A percentile compares a stretch with the other conserved stretches of the same genome.
phyloP scores from a whole-genome alignment of 2,797 vertebrate genomes.

The Mus caroli region DNA sequence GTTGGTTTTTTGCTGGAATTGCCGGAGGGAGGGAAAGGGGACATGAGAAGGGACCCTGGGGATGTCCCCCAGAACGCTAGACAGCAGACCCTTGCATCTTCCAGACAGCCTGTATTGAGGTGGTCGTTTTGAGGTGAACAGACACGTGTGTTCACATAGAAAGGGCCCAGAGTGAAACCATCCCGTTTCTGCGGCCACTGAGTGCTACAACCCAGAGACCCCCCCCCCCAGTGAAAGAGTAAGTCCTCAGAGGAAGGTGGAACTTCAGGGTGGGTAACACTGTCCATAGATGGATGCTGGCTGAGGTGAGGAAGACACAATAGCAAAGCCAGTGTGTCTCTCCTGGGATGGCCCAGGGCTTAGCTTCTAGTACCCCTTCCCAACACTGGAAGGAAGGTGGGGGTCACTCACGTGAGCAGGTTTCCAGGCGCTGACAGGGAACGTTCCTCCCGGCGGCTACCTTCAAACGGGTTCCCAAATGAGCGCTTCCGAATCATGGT shows the following conservation, averaged over 20 bases:
- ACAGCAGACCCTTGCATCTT: neutral
- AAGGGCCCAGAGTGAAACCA: neutral
- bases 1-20: conserved; percentile 92
- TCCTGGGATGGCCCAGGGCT: neutral
- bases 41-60: conserved; percentile 78
- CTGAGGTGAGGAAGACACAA: neutral
- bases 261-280: neutral
- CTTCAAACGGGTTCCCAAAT: conserved; percentile 98
- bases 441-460: conserved; percentile 94
- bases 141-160: rapidly evolving
- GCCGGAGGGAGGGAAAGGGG: conserved; percentile 87
- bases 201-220: neutral
- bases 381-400: neutral
- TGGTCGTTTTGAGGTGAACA: neutral
- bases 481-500: conserved; percentile 99
- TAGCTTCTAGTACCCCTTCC: neutral
- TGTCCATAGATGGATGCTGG: neutral
- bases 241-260: neutral
- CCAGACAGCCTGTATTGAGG: neutral
- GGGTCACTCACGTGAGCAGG: conserved; percentile 91
- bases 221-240: neutral
- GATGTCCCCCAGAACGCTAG: neutral
- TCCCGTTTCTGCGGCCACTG: neutral
- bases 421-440: conserved; percentile 90
- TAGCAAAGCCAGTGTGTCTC: neutral